Base-by-base conservation (phyloP, 2,888 invertebrate species). In the Thera britannica region DNA sequence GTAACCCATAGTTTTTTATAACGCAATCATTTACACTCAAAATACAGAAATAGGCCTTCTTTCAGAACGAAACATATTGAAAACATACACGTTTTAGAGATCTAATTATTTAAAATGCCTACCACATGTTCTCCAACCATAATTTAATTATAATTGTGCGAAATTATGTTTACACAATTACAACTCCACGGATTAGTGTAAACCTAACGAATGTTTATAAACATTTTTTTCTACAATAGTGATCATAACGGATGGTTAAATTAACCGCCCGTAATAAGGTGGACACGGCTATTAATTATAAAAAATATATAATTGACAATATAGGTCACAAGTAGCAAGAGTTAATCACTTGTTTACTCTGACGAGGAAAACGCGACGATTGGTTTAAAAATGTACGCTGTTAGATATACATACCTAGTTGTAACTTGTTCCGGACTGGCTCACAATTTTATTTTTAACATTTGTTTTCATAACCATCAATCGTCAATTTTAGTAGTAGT, bases 271-370 rank as follows among this genome's bases (percentile, higher is more conserved):
- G 7, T n/a, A 6, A 12, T 56, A n/a, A 2, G n/a, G 0, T 56
- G n/a, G 35, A 12, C 11, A 56, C 36, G 9, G 9, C 23, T 44
- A 12, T 57, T 57, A 7, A n/a, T 41, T 41, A 38, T 55, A 55
- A 12, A 55, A 12, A n/a, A 12, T 38, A 46, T 46, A 12, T 23
- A 51, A 48, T 23, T 23, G 51, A 65, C 9, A 66, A 73, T 65
- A 72, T 66, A 62, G 71, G 72, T 72, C 70, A 66, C 62, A 63
- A 82, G 44, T 46, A 81, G 77, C 73, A 68, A 69, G 62, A 77
- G 73, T 75, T 84, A 83, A 85, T 83, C 79, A 83, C 77, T 81
- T 84, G 84, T 85, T 85, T 84, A 83, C 77, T 74, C 74, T 76
- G 65, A 71, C 52, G 75, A 86, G 86, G 86, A 85, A 86, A 85